phyloP scores from a whole-genome alignment of 2,888 invertebrate genomes.

The Cremastobaeus sp. region DNA sequence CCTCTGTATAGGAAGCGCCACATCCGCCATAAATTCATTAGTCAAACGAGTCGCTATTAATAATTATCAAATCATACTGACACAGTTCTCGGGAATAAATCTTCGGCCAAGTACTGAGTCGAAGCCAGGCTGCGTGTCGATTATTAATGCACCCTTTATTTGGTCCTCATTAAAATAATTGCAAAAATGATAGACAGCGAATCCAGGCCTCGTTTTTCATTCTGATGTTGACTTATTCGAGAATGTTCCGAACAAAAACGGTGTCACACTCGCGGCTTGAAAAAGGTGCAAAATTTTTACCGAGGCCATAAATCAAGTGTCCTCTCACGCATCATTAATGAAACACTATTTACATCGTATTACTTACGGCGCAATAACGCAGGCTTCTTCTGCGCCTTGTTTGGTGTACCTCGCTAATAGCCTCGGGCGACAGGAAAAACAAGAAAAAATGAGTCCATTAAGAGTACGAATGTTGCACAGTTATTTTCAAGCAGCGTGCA shows the following conservation, averaged over 20 bases:
- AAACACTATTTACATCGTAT: constrained; percentile 45
- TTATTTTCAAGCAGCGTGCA: constrained; percentile 22
- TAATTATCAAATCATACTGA: constrained; percentile 42
- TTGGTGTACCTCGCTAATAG: constrained; percentile 43
- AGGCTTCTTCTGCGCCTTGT: constrained; percentile 36
- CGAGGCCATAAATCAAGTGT: constrained; percentile 6
- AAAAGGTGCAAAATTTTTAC: neutral
- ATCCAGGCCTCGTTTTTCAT: too few species aligned
- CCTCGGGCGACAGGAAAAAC: constrained; percentile 46
- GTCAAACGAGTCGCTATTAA: constrained; percentile 36
- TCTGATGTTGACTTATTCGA: too few species aligned
- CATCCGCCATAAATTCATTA: constrained; percentile 40
- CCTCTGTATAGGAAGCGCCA: constrained; percentile 24
- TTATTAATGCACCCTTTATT: too few species aligned
- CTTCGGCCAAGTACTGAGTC: constrained; percentile 24
- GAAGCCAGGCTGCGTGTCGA: too few species aligned
- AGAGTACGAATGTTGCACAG: constrained; percentile 46
- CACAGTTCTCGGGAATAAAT: constrained; percentile 34
- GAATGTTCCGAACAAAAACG: neutral
- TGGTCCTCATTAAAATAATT: too few species aligned
- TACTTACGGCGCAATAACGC: constrained; percentile 34
- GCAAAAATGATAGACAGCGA: too few species aligned
- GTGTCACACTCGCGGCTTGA: too few species aligned
- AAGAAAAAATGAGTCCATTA: constrained; percentile 57
- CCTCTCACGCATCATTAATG: constrained; percentile 37